Conservation (phyloP, 1,140 invertebrate genomes). For the Andricus grossulariae region DNA sequence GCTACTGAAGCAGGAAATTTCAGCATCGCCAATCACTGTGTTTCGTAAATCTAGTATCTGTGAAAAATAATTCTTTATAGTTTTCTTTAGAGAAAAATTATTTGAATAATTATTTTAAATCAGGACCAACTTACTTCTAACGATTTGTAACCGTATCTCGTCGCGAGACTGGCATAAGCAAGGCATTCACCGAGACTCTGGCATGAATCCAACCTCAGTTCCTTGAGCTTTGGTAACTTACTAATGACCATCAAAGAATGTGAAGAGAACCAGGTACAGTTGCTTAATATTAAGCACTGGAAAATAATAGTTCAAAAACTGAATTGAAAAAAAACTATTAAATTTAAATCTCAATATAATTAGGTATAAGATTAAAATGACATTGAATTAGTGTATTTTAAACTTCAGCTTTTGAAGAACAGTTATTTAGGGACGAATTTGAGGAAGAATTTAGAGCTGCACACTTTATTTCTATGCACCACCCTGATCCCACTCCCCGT, state of each 20-base stretch:
- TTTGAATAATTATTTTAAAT: constrained; percentile 28
- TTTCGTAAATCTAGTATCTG: constrained; percentile 81
- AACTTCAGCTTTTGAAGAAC: too few species aligned
- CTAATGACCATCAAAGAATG: constrained; percentile 83
- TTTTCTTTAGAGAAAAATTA: constrained; percentile 14
- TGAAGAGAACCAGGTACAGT: constrained; percentile 83
- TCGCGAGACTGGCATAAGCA: constrained; percentile 84
- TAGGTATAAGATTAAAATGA: too few species aligned
- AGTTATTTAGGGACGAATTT: too few species aligned
- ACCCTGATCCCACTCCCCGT: too few species aligned
- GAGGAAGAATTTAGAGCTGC: too few species aligned
- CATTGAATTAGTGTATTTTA: too few species aligned
- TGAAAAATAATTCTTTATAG: constrained; percentile 21
- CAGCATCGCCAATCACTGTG: constrained; percentile 81
- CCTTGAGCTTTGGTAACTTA: constrained; percentile 79
- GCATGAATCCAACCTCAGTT: constrained; percentile 80
- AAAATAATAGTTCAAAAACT: constrained; percentile 49
- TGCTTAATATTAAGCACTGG: constrained; percentile 80
- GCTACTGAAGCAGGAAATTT: constrained; percentile 81
- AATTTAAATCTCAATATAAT: too few species aligned
- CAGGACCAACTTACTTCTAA: constrained; percentile 75
- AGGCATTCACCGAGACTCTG: constrained; percentile 81
- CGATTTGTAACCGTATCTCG: constrained; percentile 82
- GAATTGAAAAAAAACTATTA: not conserved
- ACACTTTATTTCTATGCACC: too few species aligned